phyloP scores from a whole-genome alignment of 2,888 invertebrate species.

The Fragum fragum region DNA sequence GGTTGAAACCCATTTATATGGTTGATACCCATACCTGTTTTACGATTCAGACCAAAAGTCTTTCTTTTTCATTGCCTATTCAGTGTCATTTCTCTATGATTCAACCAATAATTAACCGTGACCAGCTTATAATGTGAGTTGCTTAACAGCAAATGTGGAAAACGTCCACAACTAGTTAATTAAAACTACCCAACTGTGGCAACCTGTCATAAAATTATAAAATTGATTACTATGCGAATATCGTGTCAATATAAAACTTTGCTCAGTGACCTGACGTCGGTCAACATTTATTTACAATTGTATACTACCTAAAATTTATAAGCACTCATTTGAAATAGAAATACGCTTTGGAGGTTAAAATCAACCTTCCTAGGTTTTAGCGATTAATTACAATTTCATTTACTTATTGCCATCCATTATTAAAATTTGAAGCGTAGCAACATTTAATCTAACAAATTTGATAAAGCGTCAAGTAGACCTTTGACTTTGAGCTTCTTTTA shows the following conservation, averaged over 20 bases:
- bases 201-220: too few relatives aligned
- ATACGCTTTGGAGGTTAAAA: too few relatives aligned
- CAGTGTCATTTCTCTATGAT: too few relatives aligned
- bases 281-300: background rate
- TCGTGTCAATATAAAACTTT: background rate
- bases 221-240: background rate
- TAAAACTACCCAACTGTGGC: background rate
- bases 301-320: background rate
- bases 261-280: background rate
- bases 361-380: too few relatives aligned
- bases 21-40: background rate
- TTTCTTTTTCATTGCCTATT: background rate
- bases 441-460: conserved; percentile 5
- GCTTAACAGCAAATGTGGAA: background rate
- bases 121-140: too few relatives aligned
- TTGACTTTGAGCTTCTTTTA: background rate
- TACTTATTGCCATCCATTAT: too few relatives aligned
- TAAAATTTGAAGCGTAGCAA: conserved; percentile 7
- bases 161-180: background rate
- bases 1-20: background rate
- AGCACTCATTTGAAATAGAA: background rate
- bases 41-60: background rate
- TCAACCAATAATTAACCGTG: too few relatives aligned
- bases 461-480: background rate
- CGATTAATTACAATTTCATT: too few relatives aligned